A percentile compares a stretch with the other conserved stretches of the same genome.
phyloP scores from a whole-genome alignment of 1,140 invertebrate genomes.

The Matsumurasca onukii region DNA sequence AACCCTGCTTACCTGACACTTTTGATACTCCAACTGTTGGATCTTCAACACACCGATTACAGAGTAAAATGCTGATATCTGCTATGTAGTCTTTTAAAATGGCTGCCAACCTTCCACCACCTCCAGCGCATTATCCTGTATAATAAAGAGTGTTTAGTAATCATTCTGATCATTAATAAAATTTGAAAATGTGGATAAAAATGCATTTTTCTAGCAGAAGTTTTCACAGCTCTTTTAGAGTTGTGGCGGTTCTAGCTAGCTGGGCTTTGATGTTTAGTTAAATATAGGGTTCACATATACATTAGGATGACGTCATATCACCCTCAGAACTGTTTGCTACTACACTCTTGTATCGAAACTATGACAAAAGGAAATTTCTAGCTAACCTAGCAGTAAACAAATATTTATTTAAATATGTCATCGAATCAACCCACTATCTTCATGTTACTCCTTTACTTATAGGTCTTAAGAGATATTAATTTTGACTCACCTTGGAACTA shows the following conservation, averaged over 20 bases:
- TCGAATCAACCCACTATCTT: not conserved
- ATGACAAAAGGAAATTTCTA: not conserved
- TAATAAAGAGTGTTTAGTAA: not conserved
- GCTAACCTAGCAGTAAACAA: not conserved
- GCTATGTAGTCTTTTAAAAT: constrained; percentile 54
- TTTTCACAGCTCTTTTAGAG: not conserved
- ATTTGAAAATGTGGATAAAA: too few species aligned
- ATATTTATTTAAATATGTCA: not conserved
- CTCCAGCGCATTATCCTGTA: constrained; percentile 52
- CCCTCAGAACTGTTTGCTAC: not conserved
- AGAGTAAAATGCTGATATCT: constrained; percentile 56
- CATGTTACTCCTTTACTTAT: not conserved
- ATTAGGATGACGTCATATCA: not conserved
- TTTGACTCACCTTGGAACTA: constrained; percentile 50
- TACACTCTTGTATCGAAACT: not conserved
- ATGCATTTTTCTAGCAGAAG: too few species aligned
- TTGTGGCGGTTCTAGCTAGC: not conserved
- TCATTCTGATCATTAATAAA: not conserved
- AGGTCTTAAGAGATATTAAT: not conserved
- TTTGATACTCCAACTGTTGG: constrained; percentile 28
- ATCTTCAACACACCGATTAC: constrained; percentile 48
- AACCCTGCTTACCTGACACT: constrained; percentile 26
- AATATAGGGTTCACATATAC: not conserved
- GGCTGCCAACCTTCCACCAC: constrained; percentile 52
- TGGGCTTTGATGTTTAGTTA: not conserved